Base-by-base conservation (phyloP, 2,888 invertebrate species). In the Dynastes grantii region DNA sequence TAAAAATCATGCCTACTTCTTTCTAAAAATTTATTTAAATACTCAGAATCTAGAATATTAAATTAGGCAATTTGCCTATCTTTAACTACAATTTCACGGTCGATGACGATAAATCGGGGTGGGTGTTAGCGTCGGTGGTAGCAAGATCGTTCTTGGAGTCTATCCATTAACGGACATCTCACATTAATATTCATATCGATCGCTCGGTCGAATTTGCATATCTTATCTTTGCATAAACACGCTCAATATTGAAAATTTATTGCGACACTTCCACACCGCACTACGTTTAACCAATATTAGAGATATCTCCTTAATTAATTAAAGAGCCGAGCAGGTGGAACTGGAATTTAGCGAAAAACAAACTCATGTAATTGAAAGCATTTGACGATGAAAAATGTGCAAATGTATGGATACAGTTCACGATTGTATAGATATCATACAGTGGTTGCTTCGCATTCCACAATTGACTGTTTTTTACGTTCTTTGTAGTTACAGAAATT, bases 121-220 rank as follows among this genome's bases (percentile, higher is more conserved):
- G 45, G 61, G 32, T 61, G 73, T 61, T 58, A 49, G 63, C 71
- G 51, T 51, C 51, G 71, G 71, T 75, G 45, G 73, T 40, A 45
- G 73, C 45, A 49, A 61, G 63, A 75, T 63, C 73, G 73, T 75
- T 61, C 61, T 61, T 45, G 22, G 73, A 61, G 37, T 63, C 61
- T 75, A 75, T 75, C 63, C 61, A 75, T 75, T 75, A 75, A 61
- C 61, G 73, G 49, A 75, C 73, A 61, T 58, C 53, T 64, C 63
- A 70, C 81, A 81, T 81, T 82, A 82, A 82, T 81, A 81, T 82
- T 81, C 78, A 80, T 81, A 80, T 78, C 78, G 80, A 80, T 80
- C 78, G 77, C 76, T 78, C 76, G 67, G 49, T 61, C 49, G 71
- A 81, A 82, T 82, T 81, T 81, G 78, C 82, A 80, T 81, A 81